phyloP scores from a whole-genome alignment of 2,888 invertebrate genomes.

The Temnothorax ravouxi region DNA sequence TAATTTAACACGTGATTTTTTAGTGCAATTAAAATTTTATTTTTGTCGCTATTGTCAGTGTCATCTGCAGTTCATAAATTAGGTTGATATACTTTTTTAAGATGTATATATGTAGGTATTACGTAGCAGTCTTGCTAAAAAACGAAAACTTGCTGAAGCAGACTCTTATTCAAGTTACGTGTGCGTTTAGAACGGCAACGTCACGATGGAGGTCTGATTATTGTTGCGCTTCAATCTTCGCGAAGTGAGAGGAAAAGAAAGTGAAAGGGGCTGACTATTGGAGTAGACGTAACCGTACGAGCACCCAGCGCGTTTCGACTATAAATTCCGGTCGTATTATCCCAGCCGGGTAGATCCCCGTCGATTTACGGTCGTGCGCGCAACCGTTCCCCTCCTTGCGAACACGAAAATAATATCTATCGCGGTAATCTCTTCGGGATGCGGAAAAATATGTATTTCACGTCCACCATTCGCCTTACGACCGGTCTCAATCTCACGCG shows the following conservation, averaged over 20 bases:
- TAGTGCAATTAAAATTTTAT: background rate
- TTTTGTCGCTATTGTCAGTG: background rate
- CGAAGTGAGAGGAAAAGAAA: slow-evolving; percentile 46
- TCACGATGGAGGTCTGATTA: background rate
- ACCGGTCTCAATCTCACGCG: slow-evolving; percentile 14
- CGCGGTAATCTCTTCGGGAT: slow-evolving; percentile 35
- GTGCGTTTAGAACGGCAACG: background rate
- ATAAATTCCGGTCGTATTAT: slow-evolving; percentile 52
- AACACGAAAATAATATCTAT: slow-evolving; percentile 52
- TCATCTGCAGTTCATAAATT: background rate
- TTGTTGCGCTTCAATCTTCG: slow-evolving; percentile 34
- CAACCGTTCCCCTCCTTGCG: slow-evolving; percentile 13
- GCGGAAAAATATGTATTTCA: slow-evolving; percentile 41
- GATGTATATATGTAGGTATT: background rate
- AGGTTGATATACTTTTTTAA: background rate
- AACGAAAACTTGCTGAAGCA: background rate
- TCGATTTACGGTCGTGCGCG: slow-evolving; percentile 28
- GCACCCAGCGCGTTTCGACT: slow-evolving; percentile 42
- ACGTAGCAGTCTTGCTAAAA: background rate
- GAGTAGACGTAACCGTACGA: slow-evolving; percentile 26
- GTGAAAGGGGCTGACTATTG: slow-evolving; percentile 42
- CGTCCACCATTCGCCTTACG: slow-evolving; percentile 19
- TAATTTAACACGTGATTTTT: background rate
- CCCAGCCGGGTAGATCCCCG: slow-evolving; percentile 35
- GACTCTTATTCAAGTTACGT: background rate